Base-by-base conservation (phyloP, 2,888 invertebrate species). In the Tetropium fuscum region DNA sequence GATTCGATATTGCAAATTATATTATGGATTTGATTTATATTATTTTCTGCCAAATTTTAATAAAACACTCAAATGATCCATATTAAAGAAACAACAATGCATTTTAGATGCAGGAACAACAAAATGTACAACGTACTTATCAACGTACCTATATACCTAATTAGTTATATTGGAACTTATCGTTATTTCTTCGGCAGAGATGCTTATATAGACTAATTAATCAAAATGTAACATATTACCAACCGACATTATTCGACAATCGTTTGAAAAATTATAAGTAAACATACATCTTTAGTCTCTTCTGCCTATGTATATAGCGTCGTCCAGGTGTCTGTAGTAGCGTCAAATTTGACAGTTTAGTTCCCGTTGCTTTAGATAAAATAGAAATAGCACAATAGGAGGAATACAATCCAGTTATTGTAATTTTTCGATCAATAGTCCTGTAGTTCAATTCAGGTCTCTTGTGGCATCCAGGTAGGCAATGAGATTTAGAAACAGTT, bases 331-430 rank as follows among this genome's bases (percentile, higher is more conserved):
- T 34, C 40, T 51, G 30, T 40, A 27, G 51, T 51, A 51, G 27
- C 67, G 69, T 66, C 56, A 64, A 68, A 70, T 72, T 68, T 66
- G 70, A 67, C 72, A 70, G 68, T 66, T 67, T 64, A 64, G 65
- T 68, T 72, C 68, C 69, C 69, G 63, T 71, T 71, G 70, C 71
- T 69, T 66, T 68, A 64, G 68, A 72, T 72, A 70, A 67, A 73
- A 72, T 70, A 63, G 66, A 68, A 72, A 70, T 69, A 60, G 69
- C 63, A 69, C 70, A 70, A 74, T 71, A 66, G 55, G 56, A 68
- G 58, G 70, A 74, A 69, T 70, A 71, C 69, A 72, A 72, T 72
- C 66, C 68, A 48, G 44, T 49, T 64, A 71, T 73, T 72, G 71
- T 73, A 66, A 64, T 60, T 63, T 66, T 51, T 43, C 54, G 53